These are phyloP conservation scores for Epicampocera succincta DNA, from an alignment of 2,888 invertebrate species.

Conservation along the genomic window DNA sequence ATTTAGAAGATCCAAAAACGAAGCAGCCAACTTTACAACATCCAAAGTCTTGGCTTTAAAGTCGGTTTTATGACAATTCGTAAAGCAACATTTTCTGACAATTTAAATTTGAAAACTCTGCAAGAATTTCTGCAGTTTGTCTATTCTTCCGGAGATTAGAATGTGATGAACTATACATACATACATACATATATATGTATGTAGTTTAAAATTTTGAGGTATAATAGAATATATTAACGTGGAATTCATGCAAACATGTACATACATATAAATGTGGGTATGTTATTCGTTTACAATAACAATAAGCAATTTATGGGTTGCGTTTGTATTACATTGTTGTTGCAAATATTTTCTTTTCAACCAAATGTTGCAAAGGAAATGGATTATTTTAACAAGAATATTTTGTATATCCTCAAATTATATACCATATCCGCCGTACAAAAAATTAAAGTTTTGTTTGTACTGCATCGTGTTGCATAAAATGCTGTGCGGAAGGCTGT, in stretches of 20 bases:
- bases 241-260: conserved; percentile 3
- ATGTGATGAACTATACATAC: background rate
- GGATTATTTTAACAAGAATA: conserved; percentile 42
- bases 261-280: too few species aligned
- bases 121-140: background rate
- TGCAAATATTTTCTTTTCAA: conserved; percentile 15
- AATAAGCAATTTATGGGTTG: background rate
- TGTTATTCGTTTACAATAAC: conserved; percentile 10
- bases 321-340: conserved; percentile 2
- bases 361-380: conserved; percentile 50
- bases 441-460: conserved; percentile 24
- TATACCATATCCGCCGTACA: conserved; percentile 54
- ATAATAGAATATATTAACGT: background rate
- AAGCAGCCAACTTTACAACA: too few species aligned
- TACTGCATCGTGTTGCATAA: too few species aligned
- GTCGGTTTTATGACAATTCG: conserved; percentile 5
- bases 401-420: conserved; percentile 63
- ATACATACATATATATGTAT: background rate
- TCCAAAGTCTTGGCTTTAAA: too few species aligned
- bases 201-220: conserved; percentile 31
- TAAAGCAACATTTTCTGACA: conserved; percentile 34
- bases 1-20: too few species aligned
- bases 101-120: background rate
- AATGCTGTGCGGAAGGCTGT: too few species aligned
- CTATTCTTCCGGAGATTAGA: conserved; percentile 27